Base-by-base conservation (phyloP, 2,797 vertebrate species). In the Falco concolor region DNA sequence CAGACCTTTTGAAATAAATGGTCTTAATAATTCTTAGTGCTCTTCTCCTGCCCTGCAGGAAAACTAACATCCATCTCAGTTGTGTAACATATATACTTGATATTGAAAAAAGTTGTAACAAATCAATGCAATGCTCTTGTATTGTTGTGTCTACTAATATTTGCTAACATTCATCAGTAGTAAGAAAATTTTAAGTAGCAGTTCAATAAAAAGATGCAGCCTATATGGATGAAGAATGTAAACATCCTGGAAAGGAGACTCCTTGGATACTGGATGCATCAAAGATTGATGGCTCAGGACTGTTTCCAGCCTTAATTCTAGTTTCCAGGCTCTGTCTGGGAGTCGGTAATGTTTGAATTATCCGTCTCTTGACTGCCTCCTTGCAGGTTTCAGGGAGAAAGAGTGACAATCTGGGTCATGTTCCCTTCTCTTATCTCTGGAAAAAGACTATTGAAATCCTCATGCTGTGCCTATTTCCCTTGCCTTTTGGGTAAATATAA, bases 1-100 rank as follows among this genome's bases (percentile, higher is more conserved):
- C 38, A 88, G 85, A 78, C 45, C 42, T 95, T 92, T 94, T 64
- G 85, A 96, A 95, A 95, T 84, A 95, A 97, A 96, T 84, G 87
- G 32, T 84, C 83, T 86, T 95, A 94, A 91, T 96, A 96, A 96
- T 90, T 86, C 59, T 75, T 95, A 84, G 28, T 90, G 83, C 56
- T 96, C 83, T 65, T 75, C 61, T 65, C 12, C 49, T 78, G n/a
- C 64, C 94, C 75, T 34, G 44, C 45, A 60, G 69, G 95, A 90
- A 80, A 96, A 74, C 34, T 17, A 81, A 42, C 84, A 90, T 89
- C 80, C 10, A 87, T 95, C 67, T 95, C 74, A 36, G 82, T 90
- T 97, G 95, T 91, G 65, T 88, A 95, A 70, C 89, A 72, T 13
- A 32, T 20, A 47, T 65, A 78, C n/a, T 83, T 5, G 17, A 63